Evolutionary conservation across 2,888 invertebrate genomes (phyloP), one percentile per base, ranked within the genome.

Genomic region (Caenorhabditis doughertyi): DNA sequence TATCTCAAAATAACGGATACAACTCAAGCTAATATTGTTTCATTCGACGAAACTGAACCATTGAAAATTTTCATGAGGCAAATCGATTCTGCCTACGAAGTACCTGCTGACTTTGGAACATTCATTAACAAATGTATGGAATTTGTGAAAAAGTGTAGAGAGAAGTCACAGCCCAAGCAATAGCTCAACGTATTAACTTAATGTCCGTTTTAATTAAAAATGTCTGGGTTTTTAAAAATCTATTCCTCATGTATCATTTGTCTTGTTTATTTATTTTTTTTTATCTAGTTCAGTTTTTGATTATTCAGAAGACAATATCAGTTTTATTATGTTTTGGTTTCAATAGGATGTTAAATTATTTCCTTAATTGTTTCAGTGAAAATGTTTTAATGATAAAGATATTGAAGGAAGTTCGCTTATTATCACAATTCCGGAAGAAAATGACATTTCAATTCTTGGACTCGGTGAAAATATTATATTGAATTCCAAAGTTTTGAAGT

Each of bases 381-480:
- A n/a, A n/a, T n/a, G n/a, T n/a, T n/a, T n/a, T n/a, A n/a, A n/a
- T n/a, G n/a, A n/a, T n/a, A n/a, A n/a, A n/a, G n/a, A n/a, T n/a
- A n/a, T n/a, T n/a, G n/a, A n/a, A n/a, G n/a, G n/a, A n/a, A n/a
- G n/a, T n/a, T n/a, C n/a, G n/a, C n/a, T n/a, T n/a, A n/a, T n/a
- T n/a, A n/a, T n/a, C n/a, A n/a, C n/a, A n/a, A n/a, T n/a, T n/a
- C n/a, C n/a, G n/a, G 35, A 35, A 23, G n/a, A 47, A 49, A 65
- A n/a, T 25, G 35, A 56, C 5, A 32, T 23, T 25, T 13, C n/a
- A 64, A 18, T 65, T 23, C 27, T 65, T 65, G 0, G 74, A 44
- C 7, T n/a, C 25, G 0, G 55, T 65, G 25, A 44, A 70, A 62
- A 79, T 70, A 23, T 70, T 51, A 44, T 13, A 70, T 7, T 32